Conservation (phyloP, 2,888 invertebrate genomes). For the Lithophane semibrunnea region DNA sequence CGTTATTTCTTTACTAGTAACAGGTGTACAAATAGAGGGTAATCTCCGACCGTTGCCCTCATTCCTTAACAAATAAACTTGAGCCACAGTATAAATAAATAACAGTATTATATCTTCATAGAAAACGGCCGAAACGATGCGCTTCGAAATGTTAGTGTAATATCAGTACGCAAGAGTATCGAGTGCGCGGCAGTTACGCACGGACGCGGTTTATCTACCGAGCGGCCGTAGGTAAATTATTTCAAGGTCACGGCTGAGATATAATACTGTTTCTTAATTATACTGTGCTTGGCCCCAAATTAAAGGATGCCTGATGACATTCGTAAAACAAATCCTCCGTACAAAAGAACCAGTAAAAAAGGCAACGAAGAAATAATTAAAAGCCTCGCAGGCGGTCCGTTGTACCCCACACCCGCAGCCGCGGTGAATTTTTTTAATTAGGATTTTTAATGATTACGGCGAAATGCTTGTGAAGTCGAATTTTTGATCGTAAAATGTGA, state of each 20-base stretch:
- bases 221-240: too few species aligned
- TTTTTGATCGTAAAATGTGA: constrained; percentile 57
- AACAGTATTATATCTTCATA: too few species aligned
- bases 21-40: constrained; percentile 44
- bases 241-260: too few species aligned
- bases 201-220: too few species aligned
- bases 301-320: constrained; percentile 62
- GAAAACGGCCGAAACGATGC: too few species aligned
- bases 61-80: constrained; percentile 52
- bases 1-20: constrained; percentile 6
- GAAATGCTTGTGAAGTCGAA: constrained; percentile 57
- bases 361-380: constrained; percentile 64
- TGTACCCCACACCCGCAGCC: constrained; percentile 26
- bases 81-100: constrained; percentile 1
- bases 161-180: too few species aligned
- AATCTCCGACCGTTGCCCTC: constrained; percentile 23
- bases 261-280: too few species aligned
- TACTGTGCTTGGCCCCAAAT: constrained; percentile 45
- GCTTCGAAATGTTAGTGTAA: too few species aligned
- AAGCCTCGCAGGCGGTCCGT: constrained; percentile 57
- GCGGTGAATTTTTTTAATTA: constrained; percentile 61
- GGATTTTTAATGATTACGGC: constrained; percentile 62
- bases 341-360: constrained; percentile 45
- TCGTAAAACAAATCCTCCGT: constrained; percentile 64
- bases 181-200: too few species aligned